These are phyloP conservation scores for Gerris buenoi DNA, from an alignment of 1,140 invertebrate species.

Conservation along the genomic window DNA sequence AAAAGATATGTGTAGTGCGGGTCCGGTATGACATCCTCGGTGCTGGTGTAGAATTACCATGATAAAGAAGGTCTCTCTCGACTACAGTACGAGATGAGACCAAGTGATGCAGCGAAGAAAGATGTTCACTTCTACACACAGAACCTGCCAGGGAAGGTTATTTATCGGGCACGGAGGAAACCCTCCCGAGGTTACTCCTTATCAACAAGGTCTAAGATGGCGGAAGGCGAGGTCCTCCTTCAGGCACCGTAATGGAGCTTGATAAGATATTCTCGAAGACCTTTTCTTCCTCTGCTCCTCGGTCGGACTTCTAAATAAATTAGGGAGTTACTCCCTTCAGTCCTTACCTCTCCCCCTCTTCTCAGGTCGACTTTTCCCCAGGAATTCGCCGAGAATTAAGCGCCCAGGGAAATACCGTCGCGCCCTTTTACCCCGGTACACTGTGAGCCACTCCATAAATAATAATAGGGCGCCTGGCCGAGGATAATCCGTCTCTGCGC, in stretches of 20 bases:
- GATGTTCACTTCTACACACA: no score
- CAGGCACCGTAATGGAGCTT: not conserved
- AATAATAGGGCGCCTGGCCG: not conserved
- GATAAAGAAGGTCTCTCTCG: no score
- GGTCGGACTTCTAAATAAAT: not conserved
- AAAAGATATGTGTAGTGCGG: no score
- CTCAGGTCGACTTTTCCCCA: not conserved
- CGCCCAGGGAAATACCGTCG: not conserved
- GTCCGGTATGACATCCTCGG: no score
- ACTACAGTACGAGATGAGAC: no score
- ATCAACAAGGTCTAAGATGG: not conserved
- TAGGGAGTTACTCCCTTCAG: not conserved
- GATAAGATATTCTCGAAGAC: not conserved
- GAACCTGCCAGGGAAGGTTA: no score
- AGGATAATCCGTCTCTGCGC: not conserved
- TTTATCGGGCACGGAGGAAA: not conserved
- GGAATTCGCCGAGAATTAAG: not conserved
- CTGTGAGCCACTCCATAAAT: not conserved
- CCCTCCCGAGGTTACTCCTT: not conserved
- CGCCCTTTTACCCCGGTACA: not conserved
- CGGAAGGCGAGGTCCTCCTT: not conserved
- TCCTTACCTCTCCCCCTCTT: not conserved
- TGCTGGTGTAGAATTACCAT: no score
- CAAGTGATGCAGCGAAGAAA: no score
- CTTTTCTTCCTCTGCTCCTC: no score